Evolutionary conservation across 2,888 invertebrate species (phyloP).

Genomic region (Peribatodes rhomboidaria): DNA sequence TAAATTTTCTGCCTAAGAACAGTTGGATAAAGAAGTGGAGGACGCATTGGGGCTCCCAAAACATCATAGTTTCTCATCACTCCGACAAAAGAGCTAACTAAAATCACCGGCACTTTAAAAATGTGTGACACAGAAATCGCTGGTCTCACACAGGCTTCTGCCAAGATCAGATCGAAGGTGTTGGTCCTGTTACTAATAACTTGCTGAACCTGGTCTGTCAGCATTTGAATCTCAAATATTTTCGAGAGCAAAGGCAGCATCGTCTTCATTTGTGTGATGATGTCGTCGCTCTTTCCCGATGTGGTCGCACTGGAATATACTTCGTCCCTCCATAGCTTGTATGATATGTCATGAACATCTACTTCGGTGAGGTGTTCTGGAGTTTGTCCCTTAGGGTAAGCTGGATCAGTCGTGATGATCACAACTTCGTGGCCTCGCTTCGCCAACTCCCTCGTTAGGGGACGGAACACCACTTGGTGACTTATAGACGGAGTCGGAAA

Average conservation of each 20-base stretch:
- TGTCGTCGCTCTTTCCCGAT: constrained; percentile 22
- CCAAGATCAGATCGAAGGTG: constrained; percentile 47
- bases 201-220: constrained; percentile 33
- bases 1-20: constrained; percentile 24
- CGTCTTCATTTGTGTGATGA: constrained; percentile 22
- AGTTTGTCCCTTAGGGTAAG: constrained; percentile 39
- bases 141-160: constrained; percentile 46
- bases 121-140: constrained; percentile 43
- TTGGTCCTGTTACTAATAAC: constrained; percentile 28
- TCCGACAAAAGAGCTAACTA: constrained; percentile 43
- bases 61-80: constrained; percentile 26
- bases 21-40: constrained; percentile 28
- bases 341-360: constrained; percentile 51
- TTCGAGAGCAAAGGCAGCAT: constrained; percentile 23
- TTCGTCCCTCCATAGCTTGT: constrained; percentile 26
- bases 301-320: constrained; percentile 23
- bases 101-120: constrained; percentile 46
- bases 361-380: constrained; percentile 62
- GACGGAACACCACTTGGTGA: constrained; percentile 61
- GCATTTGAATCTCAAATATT: constrained; percentile 37
- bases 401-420: constrained; percentile 60
- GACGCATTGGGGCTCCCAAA: constrained; percentile 31
- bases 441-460: constrained; percentile 59
- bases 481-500: constrained; percentile 61
- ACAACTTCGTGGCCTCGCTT: constrained; percentile 66